phyloP scores from a whole-genome alignment of 1,140 invertebrate genomes.

The Notospermus geniculatus region DNA sequence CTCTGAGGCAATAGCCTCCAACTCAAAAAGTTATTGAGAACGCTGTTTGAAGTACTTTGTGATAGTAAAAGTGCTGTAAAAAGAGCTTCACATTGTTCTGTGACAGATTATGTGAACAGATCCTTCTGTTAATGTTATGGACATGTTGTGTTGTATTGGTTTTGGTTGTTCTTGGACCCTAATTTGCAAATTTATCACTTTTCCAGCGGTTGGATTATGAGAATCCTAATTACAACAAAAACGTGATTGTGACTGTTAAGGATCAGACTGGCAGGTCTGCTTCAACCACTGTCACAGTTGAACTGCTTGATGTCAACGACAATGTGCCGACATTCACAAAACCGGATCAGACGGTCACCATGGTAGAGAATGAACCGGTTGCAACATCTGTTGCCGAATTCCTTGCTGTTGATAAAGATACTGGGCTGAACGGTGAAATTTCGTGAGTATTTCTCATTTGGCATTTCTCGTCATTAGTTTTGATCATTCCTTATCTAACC shows the following conservation, averaged over 20 bases:
- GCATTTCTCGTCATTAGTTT: no score
- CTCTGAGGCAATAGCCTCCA: no score
- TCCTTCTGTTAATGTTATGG: background rate
- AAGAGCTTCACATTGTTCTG: background rate
- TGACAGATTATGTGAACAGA: background rate
- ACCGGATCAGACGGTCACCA: background rate
- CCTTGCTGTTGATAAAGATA: conserved; percentile 3
- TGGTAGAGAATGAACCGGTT: background rate
- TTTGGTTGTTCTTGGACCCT: background rate
- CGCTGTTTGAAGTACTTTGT: no score
- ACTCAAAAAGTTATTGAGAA: no score
- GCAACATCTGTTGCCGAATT: background rate
- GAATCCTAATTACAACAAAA: background rate
- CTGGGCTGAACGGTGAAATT: conserved; percentile 1
- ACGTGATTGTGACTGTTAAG: background rate
- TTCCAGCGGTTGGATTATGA: background rate
- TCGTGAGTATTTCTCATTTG: no score
- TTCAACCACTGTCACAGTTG: background rate
- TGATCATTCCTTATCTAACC: no score
- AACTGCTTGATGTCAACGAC: conserved; percentile 5
- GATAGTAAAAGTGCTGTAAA: no score
- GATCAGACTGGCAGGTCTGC: background rate
- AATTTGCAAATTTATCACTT: no score
- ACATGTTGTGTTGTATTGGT: background rate
- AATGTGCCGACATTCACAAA: background rate